phyloP scores from a whole-genome alignment of 2,888 invertebrate genomes.

The Sinentomon sp. region DNA sequence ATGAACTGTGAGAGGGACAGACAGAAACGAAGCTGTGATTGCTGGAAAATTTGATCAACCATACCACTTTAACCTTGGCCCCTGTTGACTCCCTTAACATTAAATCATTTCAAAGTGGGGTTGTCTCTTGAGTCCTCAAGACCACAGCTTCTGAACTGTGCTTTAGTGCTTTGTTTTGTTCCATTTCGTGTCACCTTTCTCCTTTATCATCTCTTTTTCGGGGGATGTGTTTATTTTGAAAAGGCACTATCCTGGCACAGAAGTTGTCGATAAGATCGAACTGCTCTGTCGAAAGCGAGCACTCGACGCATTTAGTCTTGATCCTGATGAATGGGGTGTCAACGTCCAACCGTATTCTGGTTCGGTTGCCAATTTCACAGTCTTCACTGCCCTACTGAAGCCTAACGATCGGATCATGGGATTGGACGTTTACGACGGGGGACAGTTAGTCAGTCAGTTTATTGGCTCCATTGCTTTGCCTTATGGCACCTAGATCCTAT shows the following conservation, averaged over 20 bases:
- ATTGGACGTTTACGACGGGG: constrained; percentile 30
- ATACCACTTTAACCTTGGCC: no score
- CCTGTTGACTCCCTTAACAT: no score
- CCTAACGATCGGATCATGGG: constrained; percentile 32
- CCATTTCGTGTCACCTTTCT: background rate
- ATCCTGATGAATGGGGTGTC: constrained; percentile 28
- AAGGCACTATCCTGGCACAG: constrained; percentile 32
- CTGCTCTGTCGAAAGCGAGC: constrained; percentile 27
- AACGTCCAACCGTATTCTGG: constrained; percentile 31
- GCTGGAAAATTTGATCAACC: no score
- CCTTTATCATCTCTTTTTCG: constrained; percentile 3
- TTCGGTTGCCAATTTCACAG: constrained; percentile 31
- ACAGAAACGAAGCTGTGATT: no score
- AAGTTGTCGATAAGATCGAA: constrained; percentile 29
- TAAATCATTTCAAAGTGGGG: no score
- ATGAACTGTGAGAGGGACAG: no score
- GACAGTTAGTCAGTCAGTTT: constrained; percentile 26
- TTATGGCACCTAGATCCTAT: no score
- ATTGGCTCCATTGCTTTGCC: no score
- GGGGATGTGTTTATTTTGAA: no score
- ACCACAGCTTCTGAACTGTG: no score
- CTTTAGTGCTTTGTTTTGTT: no score
- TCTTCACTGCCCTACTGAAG: constrained; percentile 26
- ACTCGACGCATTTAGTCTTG: constrained; percentile 24
- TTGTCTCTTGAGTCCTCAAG: no score